Evolutionary conservation across 2,888 invertebrate genomes (phyloP), one percentile per base, ranked within the genome.

Genomic region (Coenonympha glycerion): DNA sequence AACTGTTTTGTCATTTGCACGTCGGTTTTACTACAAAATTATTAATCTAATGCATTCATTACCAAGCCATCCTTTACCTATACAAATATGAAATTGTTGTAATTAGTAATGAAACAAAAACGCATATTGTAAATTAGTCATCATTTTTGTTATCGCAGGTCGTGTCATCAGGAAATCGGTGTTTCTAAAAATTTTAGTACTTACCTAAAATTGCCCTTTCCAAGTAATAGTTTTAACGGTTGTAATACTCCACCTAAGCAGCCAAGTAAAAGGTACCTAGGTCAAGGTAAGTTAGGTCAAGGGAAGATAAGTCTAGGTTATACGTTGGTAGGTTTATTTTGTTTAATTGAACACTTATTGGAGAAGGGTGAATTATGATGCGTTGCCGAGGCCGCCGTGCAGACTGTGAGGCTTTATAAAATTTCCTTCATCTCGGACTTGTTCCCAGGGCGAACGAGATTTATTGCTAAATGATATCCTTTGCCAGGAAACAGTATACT

Each of bases 1-100:
- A 72, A 65, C 71, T 71, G 67, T 73, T 77, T 74, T 75, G 73
- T 68, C 68, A 69, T 55, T 57, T 41, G 66, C 65, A 65, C 66
- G 50, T 59, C 54, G 49, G 51, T 52, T 26, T 46, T 34, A 46
- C 36, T 41, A 47, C 18, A 49, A 49, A n/a, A 54, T 52, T 55
- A 45, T 49, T 56, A 52, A 47, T 50, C 45, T 45, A 52, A 24
- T 15, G 19, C 46, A 28, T 22, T 56, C 31, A 36, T 54, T 46
- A 49, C 28, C 21, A 26, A 9, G 28, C n/a, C 9, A 4, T n/a
- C n/a, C 11, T 11, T 28, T 28, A n/a, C n/a, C n/a, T n/a, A n/a
- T n/a, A n/a, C n/a, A n/a, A n/a, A n/a, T n/a, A n/a, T n/a, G n/a
- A n/a, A n/a, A n/a, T n/a, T n/a, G n/a, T n/a, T n/a, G n/a, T n/a